Conservation (phyloP, 1,140 invertebrate genomes). For the Drosophila willistoni region DNA sequence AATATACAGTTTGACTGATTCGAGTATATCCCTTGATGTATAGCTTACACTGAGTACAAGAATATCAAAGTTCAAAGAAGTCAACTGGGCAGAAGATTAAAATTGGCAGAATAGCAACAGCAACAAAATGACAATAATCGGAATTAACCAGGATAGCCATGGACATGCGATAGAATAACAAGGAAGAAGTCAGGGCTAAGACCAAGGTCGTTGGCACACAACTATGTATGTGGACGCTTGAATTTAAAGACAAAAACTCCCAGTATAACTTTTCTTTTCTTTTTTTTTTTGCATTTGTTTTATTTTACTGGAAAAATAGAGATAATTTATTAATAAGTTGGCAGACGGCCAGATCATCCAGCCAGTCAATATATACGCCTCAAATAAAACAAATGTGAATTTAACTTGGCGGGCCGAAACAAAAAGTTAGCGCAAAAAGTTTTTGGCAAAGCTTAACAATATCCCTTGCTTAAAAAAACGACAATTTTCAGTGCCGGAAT, state of each 20-base stretch:
- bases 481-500: background rate
- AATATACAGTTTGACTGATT: too few species aligned
- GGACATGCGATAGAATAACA: slow-evolving; percentile 25
- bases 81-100: slow-evolving; percentile 49
- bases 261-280: slow-evolving; percentile 33
- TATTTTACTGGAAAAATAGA: slow-evolving; percentile 1
- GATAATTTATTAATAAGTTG: slow-evolving; percentile 70
- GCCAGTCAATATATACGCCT: background rate
- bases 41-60: slow-evolving; percentile 27
- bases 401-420: background rate
- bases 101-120: slow-evolving; percentile 7
- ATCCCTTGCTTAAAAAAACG: background rate
- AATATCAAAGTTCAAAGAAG: slow-evolving; percentile 60
- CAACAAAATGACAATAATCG: slow-evolving; percentile 44
- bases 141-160: slow-evolving; percentile 52
- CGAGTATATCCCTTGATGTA: background rate
- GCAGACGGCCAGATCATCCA: slow-evolving; percentile 35
- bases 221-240: slow-evolving; percentile 25
- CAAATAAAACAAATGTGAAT: slow-evolving; percentile 21
- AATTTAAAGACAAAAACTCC: slow-evolving; percentile 27
- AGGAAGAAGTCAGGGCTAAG: slow-evolving; percentile 38
- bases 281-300: slow-evolving; percentile 5
- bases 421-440: slow-evolving; percentile 3
- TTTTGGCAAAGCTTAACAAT: background rate
- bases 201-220: slow-evolving; percentile 43